Conservation (phyloP, 2,797 vertebrate species). For the Clarias platycephalus region DNA sequence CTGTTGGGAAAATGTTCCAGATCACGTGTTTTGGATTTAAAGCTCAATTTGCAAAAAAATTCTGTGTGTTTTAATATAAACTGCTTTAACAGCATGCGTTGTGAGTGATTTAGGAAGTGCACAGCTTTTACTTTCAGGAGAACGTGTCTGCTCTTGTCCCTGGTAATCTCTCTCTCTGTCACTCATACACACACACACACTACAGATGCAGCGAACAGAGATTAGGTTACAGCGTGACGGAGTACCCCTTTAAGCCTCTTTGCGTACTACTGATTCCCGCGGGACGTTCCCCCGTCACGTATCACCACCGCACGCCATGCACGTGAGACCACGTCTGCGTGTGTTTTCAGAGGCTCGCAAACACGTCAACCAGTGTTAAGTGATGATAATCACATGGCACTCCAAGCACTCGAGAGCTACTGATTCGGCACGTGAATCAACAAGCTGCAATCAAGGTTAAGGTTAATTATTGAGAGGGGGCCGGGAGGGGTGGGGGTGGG, state of each 20-base stretch:
- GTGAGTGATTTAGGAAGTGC: background rate
- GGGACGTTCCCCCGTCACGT: background rate
- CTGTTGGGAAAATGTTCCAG: background rate
- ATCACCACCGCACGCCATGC: slow-evolving; percentile 14
- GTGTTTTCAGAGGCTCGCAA: slow-evolving; percentile 9
- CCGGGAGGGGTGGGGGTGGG: slow-evolving; percentile 45
- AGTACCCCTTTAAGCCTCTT: background rate
- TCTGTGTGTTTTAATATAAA: background rate
- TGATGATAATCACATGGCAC: slow-evolving; percentile 30
- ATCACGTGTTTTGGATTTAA: too few species aligned
- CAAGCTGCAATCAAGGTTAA: slow-evolving; percentile 63
- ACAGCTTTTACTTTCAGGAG: background rate
- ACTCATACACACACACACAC: background rate
- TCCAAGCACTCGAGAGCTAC: slow-evolving; percentile 55
- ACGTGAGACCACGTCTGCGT: slow-evolving; percentile 1
- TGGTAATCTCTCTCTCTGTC: background rate
- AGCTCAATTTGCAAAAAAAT: background rate
- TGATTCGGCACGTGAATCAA: slow-evolving; percentile 70
- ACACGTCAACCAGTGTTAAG: slow-evolving; percentile 18
- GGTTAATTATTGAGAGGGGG: slow-evolving; percentile 52
- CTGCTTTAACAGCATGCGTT: background rate
- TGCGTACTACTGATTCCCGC: background rate
- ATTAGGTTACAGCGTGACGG: background rate
- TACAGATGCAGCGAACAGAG: background rate
- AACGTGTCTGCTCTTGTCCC: background rate